These are phyloP conservation scores for Paedocypris sp. DNA, from an alignment of 2,113 vertebrate species.

Conservation along the genomic window DNA sequence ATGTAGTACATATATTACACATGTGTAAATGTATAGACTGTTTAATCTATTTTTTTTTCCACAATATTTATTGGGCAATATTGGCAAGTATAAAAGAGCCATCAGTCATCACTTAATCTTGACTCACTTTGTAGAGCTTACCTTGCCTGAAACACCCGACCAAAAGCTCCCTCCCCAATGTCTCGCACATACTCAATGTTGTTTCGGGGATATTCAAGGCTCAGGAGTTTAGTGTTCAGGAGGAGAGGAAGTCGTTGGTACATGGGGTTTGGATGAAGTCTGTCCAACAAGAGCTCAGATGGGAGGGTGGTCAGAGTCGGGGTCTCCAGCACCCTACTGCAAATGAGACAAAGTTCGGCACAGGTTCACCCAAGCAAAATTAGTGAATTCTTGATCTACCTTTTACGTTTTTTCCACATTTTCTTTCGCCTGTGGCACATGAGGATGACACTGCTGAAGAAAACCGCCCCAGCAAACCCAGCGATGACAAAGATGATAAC, in stretches of 20 bases:
- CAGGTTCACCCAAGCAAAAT: neutral
- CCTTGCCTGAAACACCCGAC: constrained; percentile 96
- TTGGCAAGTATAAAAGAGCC: no score
- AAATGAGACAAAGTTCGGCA: no score
- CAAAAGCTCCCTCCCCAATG: constrained; percentile 95
- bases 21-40: no score
- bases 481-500: constrained; percentile 78
- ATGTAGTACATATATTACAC: no score
- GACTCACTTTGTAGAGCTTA: constrained; percentile 39
- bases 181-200: constrained; percentile 96
- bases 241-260: constrained; percentile 93
- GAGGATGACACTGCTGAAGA: constrained; percentile 63
- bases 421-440: constrained; percentile 70
- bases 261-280: constrained; percentile 95
- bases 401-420: constrained; percentile 75
- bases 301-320: constrained; percentile 79
- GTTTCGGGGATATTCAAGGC: constrained; percentile 92
- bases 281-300: constrained; percentile 86
- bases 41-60: no score
- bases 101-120: neutral
- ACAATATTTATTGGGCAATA: no score
- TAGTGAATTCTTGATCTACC: constrained; percentile 51
- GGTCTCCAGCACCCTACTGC: constrained; percentile 67
- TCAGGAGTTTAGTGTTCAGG: constrained; percentile 85
- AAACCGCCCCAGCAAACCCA: constrained; percentile 60